Percentiles rank a stretch among this genome's conserved stretches.
These are phyloP conservation scores for Mirounga angustirostris DNA, from an alignment of 2,113 vertebrate species.

Conservation along the genomic window DNA sequence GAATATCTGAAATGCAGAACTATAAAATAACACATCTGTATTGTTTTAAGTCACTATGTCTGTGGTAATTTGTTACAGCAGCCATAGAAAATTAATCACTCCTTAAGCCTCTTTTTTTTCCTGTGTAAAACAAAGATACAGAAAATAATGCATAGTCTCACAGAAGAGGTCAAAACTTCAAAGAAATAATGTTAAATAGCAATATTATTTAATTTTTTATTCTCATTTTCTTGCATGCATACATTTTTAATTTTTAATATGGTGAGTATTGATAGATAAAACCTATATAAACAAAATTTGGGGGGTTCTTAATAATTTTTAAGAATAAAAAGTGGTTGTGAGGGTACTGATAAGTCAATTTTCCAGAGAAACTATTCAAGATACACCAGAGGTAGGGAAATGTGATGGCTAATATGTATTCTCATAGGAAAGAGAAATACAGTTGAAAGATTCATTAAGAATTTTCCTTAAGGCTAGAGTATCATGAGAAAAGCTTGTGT, in stretches of 20 bases:
- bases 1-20: background rate
- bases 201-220: background rate
- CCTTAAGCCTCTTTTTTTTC: background rate
- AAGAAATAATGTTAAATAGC: background rate
- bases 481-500: background rate
- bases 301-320: background rate
- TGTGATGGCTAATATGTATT: background rate
- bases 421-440: background rate
- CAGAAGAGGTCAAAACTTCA: constrained; percentile 8
- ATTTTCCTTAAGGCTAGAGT: background rate
- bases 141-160: background rate
- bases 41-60: background rate
- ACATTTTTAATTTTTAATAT: background rate
- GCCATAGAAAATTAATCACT: background rate
- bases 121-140: background rate
- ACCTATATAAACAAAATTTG: background rate
- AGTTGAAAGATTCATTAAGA: background rate
- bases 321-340: background rate
- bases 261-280: background rate
- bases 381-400: background rate
- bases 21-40: background rate
- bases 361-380: background rate
- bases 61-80: background rate
- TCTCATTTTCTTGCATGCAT: background rate
- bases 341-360: background rate